A percentile compares a stretch with the other conserved stretches of the same genome.
Conservation (phyloP, 2,888 invertebrate genomes). For the Microctonus aethiopoides region DNA sequence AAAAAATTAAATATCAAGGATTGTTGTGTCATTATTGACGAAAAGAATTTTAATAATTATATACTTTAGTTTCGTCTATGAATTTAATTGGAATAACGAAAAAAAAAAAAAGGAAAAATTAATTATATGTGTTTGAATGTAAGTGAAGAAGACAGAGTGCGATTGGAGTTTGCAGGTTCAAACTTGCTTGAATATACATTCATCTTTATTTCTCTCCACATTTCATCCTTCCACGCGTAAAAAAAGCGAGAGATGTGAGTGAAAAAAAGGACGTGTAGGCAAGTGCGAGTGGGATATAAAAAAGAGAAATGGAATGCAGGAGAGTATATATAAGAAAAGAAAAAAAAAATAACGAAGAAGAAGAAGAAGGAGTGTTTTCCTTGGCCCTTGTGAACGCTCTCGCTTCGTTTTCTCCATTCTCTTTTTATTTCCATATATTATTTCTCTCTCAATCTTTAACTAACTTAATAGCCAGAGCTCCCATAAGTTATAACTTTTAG, state of each 20-base stretch:
- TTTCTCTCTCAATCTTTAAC: slow-evolving; percentile 32
- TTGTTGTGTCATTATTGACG: too few species aligned
- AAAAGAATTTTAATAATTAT: too few species aligned
- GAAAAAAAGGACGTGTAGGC: background rate
- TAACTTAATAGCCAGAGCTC: slow-evolving; percentile 56
- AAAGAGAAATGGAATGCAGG: slow-evolving; percentile 3
- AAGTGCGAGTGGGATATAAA: slow-evolving; percentile 13
- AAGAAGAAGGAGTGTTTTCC: slow-evolving; percentile 45
- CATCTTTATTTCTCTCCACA: slow-evolving; percentile 4
- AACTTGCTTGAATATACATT: slow-evolving; percentile 41
- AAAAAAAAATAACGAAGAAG: background rate
- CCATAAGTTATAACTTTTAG: slow-evolving; percentile 60
- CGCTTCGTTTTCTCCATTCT: background rate
- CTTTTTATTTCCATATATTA: background rate
- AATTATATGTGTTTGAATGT: background rate
- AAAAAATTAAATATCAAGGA: background rate
- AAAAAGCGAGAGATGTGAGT: background rate
- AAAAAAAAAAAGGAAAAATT: slow-evolving; percentile 16
- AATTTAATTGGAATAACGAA: too few species aligned
- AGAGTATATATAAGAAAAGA: slow-evolving; percentile 10
- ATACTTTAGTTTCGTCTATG: too few species aligned
- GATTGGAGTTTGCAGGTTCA: slow-evolving; percentile 29
- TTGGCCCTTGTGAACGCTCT: slow-evolving; percentile 28
- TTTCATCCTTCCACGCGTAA: background rate
- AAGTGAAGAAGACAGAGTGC: background rate